Evolutionary conservation across 2,797 vertebrate species (phyloP).

Genomic region (Molossus molossus): DNA sequence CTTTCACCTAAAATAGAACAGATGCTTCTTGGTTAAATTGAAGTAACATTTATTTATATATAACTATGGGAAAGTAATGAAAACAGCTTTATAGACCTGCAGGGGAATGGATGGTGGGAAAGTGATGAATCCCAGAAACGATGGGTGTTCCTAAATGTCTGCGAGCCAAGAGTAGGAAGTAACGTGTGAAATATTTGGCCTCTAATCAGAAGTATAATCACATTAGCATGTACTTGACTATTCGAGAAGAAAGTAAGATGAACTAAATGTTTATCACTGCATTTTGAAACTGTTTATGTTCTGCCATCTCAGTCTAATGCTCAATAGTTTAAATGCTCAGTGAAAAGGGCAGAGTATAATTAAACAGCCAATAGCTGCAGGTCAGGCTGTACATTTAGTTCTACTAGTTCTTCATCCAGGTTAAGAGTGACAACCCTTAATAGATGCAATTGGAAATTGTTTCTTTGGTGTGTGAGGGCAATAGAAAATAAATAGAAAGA

Average conservation of each 20-base stretch:
- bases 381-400: background rate
- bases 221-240: conserved; percentile 66
- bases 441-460: background rate
- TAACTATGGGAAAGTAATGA: conserved; percentile 79
- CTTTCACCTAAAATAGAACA: background rate
- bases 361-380: background rate
- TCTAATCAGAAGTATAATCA: conserved; percentile 77
- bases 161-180: conserved; percentile 69
- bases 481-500: background rate
- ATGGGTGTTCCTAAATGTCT: conserved; percentile 74
- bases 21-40: conserved; percentile 73
- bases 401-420: background rate
- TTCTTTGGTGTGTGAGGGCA: background rate
- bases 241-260: conserved; percentile 59
- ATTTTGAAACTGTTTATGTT: conserved; percentile 63
- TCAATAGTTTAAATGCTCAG: background rate
- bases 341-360: background rate
- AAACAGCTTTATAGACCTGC: conserved; percentile 77
- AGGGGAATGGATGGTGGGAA: background rate
- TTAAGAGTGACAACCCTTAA: background rate
- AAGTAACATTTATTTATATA: conserved; percentile 77
- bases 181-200: conserved; percentile 79
- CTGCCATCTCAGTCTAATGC: background rate
- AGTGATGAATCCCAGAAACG: conserved; percentile 77
- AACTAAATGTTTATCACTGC: conserved; percentile 48